Base-by-base conservation (phyloP, 1,140 invertebrate species). In the Zaprionus tsacasi region DNA sequence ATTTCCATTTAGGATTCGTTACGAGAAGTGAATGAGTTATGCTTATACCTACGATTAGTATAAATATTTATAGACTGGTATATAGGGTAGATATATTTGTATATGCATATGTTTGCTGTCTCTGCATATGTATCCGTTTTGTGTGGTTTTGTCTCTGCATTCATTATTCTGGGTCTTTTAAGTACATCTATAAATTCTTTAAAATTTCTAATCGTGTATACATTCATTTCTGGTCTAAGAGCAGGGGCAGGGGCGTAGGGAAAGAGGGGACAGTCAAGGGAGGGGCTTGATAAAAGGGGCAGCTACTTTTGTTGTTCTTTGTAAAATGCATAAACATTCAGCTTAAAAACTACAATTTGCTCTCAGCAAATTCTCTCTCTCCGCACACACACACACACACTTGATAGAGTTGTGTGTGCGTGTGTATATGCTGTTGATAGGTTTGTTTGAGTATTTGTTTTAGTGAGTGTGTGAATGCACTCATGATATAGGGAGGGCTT, bases 101-200 rank as follows among this genome's bases (percentile, higher is more conserved):
- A 59, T 69, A 25, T 67, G n/a, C 57, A 38, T 40, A 48, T 64
- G 30, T 36, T 56, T 40, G 6, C 38, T 12, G 38, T n/a, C 38
- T 43, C 55, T 63, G 21, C 48, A 52, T 54, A 68, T 59, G 33
- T 15, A 35, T 68, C 8, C 50, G 48, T 56, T 64, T 27, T 73
- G 67, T 68, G 61, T 65, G 21, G 66, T 36, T 74, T 27, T 65
- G 15, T 70, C 30, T 74, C 25, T 56, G 67, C 68, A 56, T 67
- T 48, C 48, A 30, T 64, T 64, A 21, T 64, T 78, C 55, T 73
- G 74, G 87, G 63, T 50, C 21, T 21, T 61, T 63, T 73, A 78
- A 79, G 77, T 87, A 87, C 82, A 81, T 83, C 85, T 88, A 88
- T 88, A 88, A 88, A 88, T 88, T 88, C 83, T 81, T 88, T 88